These are phyloP conservation scores for Kuschelorhynchus macadamiae DNA, from an alignment of 2,888 invertebrate genomes.

Conservation along the genomic window DNA sequence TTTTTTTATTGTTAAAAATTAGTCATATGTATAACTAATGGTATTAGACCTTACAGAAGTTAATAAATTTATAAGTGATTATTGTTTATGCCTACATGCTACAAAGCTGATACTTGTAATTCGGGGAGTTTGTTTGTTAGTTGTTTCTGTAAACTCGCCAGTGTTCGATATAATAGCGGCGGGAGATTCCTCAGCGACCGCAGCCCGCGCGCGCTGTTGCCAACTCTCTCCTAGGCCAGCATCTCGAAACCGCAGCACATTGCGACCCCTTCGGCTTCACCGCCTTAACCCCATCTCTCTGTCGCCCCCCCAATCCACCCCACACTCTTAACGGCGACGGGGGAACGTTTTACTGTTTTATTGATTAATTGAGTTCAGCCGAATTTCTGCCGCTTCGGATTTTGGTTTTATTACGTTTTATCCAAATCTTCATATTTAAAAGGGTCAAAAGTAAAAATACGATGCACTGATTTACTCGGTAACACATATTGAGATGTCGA, in stretches of 20 bases:
- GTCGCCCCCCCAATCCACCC: conserved; percentile 36
- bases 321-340: conserved; percentile 66
- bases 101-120: conserved; percentile 23
- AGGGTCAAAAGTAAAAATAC: conserved; percentile 6
- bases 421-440: conserved; percentile 16
- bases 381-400: conserved; percentile 62
- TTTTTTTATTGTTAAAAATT: no score
- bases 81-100: background rate
- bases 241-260: conserved; percentile 70
- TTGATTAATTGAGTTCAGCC: conserved; percentile 70
- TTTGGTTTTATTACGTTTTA: conserved; percentile 45
- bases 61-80: background rate
- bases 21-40: no score
- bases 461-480: no score
- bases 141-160: conserved; percentile 60
- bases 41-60: no score
- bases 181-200: conserved; percentile 69
- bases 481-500: no score
- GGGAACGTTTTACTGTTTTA: conserved; percentile 70
- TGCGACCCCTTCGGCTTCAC: conserved; percentile 60
- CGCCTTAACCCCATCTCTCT: conserved; percentile 59
- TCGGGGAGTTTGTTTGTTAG: conserved; percentile 29
- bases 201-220: conserved; percentile 68
- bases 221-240: conserved; percentile 66
- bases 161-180: conserved; percentile 69